Evolutionary conservation across 2,113 vertebrate species (phyloP).

Genomic region (Prionailurus viverrinus): DNA sequence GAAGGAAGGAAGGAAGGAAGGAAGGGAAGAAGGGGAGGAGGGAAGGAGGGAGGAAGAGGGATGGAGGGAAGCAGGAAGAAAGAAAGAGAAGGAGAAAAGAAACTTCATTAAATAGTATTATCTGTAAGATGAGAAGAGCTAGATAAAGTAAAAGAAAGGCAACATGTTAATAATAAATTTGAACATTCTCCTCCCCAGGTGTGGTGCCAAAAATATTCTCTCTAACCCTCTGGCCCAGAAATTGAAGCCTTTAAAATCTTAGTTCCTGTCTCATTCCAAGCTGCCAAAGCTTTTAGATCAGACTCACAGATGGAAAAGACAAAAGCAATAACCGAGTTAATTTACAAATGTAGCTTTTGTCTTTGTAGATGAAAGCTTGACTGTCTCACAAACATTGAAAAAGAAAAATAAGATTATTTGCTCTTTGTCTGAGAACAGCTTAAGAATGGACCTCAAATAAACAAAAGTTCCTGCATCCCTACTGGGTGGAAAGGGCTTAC

Average conservation of each 20-base stretch:
- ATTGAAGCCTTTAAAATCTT: slow-evolving; percentile 46
- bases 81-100: neutral
- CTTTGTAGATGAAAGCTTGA: slow-evolving; percentile 29
- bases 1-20: neutral
- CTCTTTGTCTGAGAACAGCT: neutral
- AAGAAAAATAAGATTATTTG: neutral
- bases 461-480: neutral
- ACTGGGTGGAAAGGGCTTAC: neutral
- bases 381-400: neutral
- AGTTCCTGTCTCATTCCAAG: slow-evolving; percentile 44
- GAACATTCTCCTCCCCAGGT: slow-evolving; percentile 45
- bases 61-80: neutral
- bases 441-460: slow-evolving; percentile 19
- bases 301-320: slow-evolving; percentile 49
- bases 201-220: slow-evolving; percentile 30
- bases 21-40: too few species aligned
- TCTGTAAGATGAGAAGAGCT: slow-evolving; percentile 36
- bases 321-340: slow-evolving; percentile 61
- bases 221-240: slow-evolving; percentile 46
- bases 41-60: neutral
- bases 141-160: neutral
- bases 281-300: slow-evolving; percentile 25
- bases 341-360: neutral
- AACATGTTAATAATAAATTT: slow-evolving; percentile 61
- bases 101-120: neutral